A percentile compares a stretch with the other conserved stretches of the same genome.
These are phyloP conservation scores for Tapera naevia DNA, from an alignment of 2,797 vertebrate genomes.

Conservation along the genomic window DNA sequence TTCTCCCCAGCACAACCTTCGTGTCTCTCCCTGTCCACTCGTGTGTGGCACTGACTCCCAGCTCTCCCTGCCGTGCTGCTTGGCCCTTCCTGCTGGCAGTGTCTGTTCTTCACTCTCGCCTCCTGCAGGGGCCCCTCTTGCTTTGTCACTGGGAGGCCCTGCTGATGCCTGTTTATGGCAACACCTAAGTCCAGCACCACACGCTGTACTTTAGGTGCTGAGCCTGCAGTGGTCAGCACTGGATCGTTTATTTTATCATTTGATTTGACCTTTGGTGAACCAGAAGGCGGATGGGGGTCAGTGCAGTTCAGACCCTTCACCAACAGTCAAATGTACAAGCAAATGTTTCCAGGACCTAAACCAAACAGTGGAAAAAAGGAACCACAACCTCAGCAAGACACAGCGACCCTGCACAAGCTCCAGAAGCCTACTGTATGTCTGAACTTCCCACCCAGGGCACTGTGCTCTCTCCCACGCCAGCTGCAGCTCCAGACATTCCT, in stretches of 20 bases:
- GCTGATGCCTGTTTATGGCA: background rate
- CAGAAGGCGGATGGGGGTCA: background rate
- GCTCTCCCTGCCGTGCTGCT: background rate
- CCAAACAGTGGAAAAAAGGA: background rate
- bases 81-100: background rate
- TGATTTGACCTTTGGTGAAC: background rate
- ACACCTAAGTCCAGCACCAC: background rate
- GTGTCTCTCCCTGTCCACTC: background rate
- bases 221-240: background rate
- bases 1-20: background rate
- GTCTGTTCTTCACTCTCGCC: background rate
- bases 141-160: background rate
- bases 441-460: background rate
- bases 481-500: background rate
- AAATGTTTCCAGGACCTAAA: background rate
- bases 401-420: background rate
- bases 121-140: background rate
- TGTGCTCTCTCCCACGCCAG: background rate
- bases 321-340: background rate
- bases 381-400: background rate
- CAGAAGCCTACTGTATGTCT: background rate
- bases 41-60: background rate
- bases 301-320: background rate
- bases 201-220: rapidly evolving
- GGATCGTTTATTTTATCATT: background rate